Percentiles rank a stretch among this genome's conserved stretches.
phyloP scores from a whole-genome alignment of 2,888 invertebrate species.

The Belgica antarctica region DNA sequence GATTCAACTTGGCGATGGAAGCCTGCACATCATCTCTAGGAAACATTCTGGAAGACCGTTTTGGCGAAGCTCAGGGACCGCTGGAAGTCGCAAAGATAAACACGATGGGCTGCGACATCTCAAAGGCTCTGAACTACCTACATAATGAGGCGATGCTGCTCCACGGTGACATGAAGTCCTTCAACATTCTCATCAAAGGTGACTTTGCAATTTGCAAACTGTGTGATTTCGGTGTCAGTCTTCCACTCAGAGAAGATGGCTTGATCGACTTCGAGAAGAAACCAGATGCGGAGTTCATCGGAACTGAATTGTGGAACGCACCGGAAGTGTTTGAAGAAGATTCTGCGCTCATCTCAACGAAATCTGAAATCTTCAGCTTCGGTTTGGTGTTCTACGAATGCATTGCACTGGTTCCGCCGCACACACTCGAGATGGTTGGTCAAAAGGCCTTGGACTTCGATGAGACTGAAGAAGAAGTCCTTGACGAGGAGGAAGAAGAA shows the following conservation, averaged over 20 bases:
- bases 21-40: slow-evolving; percentile 70
- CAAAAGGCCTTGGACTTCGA: slow-evolving; percentile 47
- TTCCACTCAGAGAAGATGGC: slow-evolving; percentile 67
- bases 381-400: slow-evolving; percentile 81
- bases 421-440: slow-evolving; percentile 53
- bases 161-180: slow-evolving; percentile 83
- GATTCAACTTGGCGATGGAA: slow-evolving; percentile 74
- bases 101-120: slow-evolving; percentile 62
- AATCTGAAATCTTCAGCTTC: slow-evolving; percentile 77
- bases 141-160: slow-evolving; percentile 69
- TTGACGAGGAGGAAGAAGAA: slow-evolving; percentile 21
- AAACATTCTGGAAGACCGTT: slow-evolving; percentile 68
- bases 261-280: slow-evolving; percentile 59
- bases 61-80: slow-evolving; percentile 60
- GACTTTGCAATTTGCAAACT: slow-evolving; percentile 73
- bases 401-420: slow-evolving; percentile 70
- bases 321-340: slow-evolving; percentile 69
- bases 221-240: slow-evolving; percentile 81
- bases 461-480: slow-evolving; percentile 48
- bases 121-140: slow-evolving; percentile 72
- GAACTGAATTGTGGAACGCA: slow-evolving; percentile 74
- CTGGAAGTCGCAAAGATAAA: slow-evolving; percentile 64
- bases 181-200: slow-evolving; percentile 74
- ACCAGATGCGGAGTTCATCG: slow-evolving; percentile 61
- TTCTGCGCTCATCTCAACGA: slow-evolving; percentile 61